Percentiles rank a stretch among this genome's conserved stretches.
These are phyloP conservation scores for Sigmodon hispidus DNA, from an alignment of 2,113 vertebrate species.

Conservation along the genomic window DNA sequence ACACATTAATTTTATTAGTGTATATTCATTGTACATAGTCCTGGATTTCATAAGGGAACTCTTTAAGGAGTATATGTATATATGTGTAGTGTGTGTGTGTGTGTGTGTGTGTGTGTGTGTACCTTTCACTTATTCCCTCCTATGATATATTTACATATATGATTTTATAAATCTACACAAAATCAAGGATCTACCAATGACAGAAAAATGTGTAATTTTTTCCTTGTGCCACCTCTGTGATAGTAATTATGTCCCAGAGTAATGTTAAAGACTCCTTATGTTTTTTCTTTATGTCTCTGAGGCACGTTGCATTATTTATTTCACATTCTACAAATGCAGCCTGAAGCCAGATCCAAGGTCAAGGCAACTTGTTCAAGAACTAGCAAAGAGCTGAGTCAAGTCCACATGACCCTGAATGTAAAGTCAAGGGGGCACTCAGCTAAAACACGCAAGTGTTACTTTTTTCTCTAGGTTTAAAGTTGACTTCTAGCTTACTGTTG, in stretches of 20 bases:
- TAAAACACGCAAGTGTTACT: background rate
- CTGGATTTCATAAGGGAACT: background rate
- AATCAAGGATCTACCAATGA: background rate
- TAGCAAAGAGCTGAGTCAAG: background rate
- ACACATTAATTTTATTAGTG: background rate
- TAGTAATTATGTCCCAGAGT: background rate
- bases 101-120: too few species aligned
- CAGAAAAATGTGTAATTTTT: background rate
- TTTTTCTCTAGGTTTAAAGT: background rate
- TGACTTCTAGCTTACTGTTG: background rate
- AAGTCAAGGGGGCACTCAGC: background rate
- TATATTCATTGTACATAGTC: background rate
- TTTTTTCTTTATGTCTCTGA: conserved; percentile 19
- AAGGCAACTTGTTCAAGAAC: background rate
- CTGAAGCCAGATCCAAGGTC: background rate
- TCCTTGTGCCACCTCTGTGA: background rate
- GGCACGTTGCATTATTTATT: conserved; percentile 1
- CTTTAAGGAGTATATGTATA: too few species aligned
- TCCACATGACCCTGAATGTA: background rate
- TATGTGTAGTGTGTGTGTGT: too few species aligned
- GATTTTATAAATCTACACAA: background rate
- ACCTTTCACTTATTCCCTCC: background rate
- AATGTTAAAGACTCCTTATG: background rate
- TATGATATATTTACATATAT: background rate
- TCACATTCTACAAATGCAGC: background rate